phyloP scores from a whole-genome alignment of 2,888 invertebrate genomes.

The Pachymerium ferrugineum region DNA sequence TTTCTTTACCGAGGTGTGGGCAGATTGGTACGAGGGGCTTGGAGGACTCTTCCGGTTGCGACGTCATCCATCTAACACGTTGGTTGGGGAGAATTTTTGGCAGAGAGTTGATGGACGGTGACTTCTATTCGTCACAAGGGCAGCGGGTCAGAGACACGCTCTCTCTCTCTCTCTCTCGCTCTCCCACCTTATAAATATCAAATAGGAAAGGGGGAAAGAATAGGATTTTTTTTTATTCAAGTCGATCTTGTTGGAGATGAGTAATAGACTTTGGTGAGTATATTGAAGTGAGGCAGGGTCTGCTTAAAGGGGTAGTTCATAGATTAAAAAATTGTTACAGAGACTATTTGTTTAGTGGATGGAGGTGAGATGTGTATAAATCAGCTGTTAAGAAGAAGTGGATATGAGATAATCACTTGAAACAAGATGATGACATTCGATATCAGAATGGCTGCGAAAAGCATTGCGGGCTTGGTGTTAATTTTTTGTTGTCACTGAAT shows the following conservation, averaged over 20 bases:
- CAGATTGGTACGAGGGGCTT: background rate
- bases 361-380: background rate
- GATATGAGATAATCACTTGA: background rate
- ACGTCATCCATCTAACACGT: background rate
- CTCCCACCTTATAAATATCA: slow-evolving; percentile 13
- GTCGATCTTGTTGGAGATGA: background rate
- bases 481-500: too few species aligned
- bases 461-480: too few species aligned
- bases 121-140: background rate
- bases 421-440: too few species aligned
- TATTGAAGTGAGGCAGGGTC: too few species aligned
- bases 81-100: background rate
- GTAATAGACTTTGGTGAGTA: background rate
- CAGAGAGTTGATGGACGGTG: background rate
- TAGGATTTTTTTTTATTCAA: background rate
- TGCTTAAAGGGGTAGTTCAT: too few species aligned
- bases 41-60: background rate
- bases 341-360: background rate
- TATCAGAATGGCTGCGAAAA: too few species aligned
- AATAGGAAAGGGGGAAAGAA: background rate
- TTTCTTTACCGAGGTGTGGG: background rate
- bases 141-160: background rate
- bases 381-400: background rate
- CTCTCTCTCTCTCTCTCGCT: too few species aligned
- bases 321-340: too few species aligned